Percentiles rank a stretch among this genome's conserved stretches.
These are phyloP conservation scores for Ethmia dodecea DNA, from an alignment of 2,888 invertebrate genomes.

Conservation along the genomic window DNA sequence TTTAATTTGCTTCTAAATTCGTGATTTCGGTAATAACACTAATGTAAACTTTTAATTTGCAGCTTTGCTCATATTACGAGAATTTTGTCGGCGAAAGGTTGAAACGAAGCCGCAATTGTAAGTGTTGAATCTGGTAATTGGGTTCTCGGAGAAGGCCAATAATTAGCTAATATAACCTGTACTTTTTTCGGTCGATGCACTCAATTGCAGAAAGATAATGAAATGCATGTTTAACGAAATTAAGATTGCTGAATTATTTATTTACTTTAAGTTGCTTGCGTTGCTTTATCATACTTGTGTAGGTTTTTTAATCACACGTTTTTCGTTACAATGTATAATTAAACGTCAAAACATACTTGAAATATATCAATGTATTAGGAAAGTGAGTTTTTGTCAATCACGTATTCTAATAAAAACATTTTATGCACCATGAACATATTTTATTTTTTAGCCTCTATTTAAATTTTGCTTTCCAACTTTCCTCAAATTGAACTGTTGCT, in stretches of 20 bases:
- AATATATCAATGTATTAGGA: too few species aligned
- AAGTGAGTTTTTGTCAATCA: too few species aligned
- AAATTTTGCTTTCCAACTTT: too few species aligned
- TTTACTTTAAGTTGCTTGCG: background rate
- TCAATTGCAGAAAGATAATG: constrained; percentile 7
- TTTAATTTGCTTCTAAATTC: constrained; percentile 1
- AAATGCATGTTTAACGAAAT: constrained; percentile 5
- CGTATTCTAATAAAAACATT: too few species aligned
- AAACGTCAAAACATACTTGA: too few species aligned
- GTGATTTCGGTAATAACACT: background rate
- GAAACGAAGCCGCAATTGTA: constrained; percentile 13
- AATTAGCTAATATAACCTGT: constrained; percentile 40
- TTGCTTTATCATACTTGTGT: too few species aligned
- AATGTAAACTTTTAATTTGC: constrained; percentile 3
- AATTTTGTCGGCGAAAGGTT: background rate
- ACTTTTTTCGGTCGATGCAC: constrained; percentile 25
- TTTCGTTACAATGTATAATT: too few species aligned
- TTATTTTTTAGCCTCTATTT: too few species aligned
- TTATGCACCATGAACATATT: too few species aligned
- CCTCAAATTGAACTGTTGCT: constrained; percentile 8
- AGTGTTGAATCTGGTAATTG: constrained; percentile 27
- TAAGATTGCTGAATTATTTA: constrained; percentile 5
- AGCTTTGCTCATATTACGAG: constrained; percentile 3
- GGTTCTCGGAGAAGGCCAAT: constrained; percentile 29
- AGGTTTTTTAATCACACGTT: too few species aligned